phyloP scores from a whole-genome alignment of 2,113 vertebrate genomes.

The Chinchilla lanigera region DNA sequence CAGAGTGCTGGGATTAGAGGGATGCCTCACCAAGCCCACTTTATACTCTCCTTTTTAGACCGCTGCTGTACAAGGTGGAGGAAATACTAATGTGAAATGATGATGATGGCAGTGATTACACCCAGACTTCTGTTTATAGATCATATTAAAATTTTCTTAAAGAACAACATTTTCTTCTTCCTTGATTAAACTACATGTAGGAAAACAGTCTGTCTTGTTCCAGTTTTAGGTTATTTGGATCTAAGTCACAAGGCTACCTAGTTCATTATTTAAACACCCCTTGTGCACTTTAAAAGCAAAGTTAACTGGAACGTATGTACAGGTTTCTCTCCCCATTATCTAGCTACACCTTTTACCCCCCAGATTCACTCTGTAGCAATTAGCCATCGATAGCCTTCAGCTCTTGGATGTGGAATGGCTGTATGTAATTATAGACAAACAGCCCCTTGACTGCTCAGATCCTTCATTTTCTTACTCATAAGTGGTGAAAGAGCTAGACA shows the following conservation, averaged over 20 bases:
- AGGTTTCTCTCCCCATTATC: background rate
- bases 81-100: background rate
- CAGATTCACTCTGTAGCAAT: background rate
- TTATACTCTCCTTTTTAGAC: background rate
- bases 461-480: constrained; percentile 43
- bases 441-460: background rate
- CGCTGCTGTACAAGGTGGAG: background rate
- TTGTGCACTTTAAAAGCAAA: constrained; percentile 16
- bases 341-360: background rate
- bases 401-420: background rate
- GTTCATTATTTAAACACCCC: background rate
- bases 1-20: background rate
- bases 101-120: background rate
- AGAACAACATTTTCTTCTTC: background rate
- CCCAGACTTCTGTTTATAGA: background rate
- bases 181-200: constrained; percentile 28
- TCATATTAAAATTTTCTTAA: background rate
- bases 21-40: background rate
- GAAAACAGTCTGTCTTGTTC: constrained; percentile 33
- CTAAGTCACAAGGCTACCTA: background rate
- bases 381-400: background rate
- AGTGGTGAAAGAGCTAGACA: background rate
- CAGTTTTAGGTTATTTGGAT: constrained; percentile 9
- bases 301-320: background rate
- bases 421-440: background rate